Evolutionary conservation across 2,113 vertebrate species (phyloP), one percentile per base, ranked within the genome.

Genomic region (Odontesthes bonariensis): DNA sequence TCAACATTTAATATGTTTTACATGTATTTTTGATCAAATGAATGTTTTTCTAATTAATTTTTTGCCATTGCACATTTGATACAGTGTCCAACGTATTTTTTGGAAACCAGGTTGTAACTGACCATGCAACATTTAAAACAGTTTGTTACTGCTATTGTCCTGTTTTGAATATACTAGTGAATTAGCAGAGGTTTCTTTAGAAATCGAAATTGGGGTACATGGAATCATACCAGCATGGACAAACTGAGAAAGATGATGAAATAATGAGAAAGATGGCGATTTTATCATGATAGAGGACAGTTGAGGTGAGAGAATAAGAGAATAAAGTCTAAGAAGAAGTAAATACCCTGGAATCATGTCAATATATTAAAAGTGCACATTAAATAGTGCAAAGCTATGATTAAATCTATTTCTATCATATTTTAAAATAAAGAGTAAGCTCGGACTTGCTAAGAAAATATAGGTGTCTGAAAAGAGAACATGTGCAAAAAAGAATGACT

Each of bases 401-500:
- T 83, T 82, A 87, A 62, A 75, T 82, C 55, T 86, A 67, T 79
- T 83, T 83, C 40, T 66, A 52, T 57, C 40, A 13, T n/a, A 22
- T n/a, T 62, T 56, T 38, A 46, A 65, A 79, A 65, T 62, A 47
- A 20, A 76, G 22, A 13, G 40, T 60, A 22, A 77, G 75, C 14
- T 27, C 44, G 38, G 54, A 60, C 54, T 33, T 84, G 51, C 73
- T 57, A 77, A 69, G 65, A 79, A 88, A 88, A 83, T 58, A 84
- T 20, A 79, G 58, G 68, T 77, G 59, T 71, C 67, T 38, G 14
- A 63, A 72, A 81, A 70, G 44, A 52, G 22, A 51, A 47, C 40
- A 52, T 65, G 76, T 68, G 76, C 55, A 52, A 71, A 83, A 83
- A 49, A 66, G 31, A 73, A 68, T 88, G 83, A 90, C 85, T 92